Conservation (phyloP, 2,113 vertebrate species). For the Octodon degus region DNA sequence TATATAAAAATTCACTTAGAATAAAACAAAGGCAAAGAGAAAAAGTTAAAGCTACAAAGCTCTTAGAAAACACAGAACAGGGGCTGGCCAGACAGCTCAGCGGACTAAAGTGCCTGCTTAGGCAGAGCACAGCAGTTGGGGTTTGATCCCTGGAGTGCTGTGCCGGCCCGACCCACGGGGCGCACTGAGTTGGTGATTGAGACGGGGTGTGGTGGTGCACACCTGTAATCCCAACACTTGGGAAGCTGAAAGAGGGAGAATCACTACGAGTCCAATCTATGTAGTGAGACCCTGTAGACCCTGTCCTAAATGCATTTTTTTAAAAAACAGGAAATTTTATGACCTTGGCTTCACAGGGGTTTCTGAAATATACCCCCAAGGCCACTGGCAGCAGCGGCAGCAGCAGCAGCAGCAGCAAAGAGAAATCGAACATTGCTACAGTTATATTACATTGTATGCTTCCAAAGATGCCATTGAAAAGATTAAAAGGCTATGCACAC, state of each 20-base stretch:
- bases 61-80: constrained; percentile 20
- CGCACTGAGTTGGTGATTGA: too few species aligned
- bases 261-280: too few species aligned
- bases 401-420: neutral
- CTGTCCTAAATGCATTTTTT: too few species aligned
- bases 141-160: too few species aligned
- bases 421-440: neutral
- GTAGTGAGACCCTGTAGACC: too few species aligned
- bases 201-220: too few species aligned
- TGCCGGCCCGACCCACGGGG: too few species aligned
- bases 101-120: too few species aligned
- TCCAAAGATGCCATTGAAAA: neutral
- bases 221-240: too few species aligned
- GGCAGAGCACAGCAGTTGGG: too few species aligned
- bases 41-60: neutral
- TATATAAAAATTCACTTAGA: neutral
- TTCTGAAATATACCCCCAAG: neutral
- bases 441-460: neutral
- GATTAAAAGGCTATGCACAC: neutral
- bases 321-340: neutral
- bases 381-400: neutral
- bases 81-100: too few species aligned
- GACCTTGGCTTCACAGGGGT: neutral
- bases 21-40: neutral
- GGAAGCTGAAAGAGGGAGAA: too few species aligned